Evolutionary conservation across 2,113 vertebrate species (phyloP), one percentile per base, ranked within the genome.

Genomic region (Gnathonemus echidnorhynchus): DNA sequence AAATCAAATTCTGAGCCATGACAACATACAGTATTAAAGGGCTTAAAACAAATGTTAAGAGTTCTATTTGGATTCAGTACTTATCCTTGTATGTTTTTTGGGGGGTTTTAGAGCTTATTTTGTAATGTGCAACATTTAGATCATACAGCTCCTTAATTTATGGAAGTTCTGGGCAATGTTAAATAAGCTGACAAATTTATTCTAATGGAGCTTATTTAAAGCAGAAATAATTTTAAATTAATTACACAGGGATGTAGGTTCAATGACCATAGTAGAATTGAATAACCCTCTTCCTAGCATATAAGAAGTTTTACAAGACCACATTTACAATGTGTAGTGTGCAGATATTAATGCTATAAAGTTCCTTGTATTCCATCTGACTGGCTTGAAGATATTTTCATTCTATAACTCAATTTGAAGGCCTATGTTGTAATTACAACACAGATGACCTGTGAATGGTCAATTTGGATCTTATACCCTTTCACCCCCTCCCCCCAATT

Each of bases 1-100:
- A 90, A 94, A 90, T 94, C 93, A 93, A 95, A 94, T 94, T 94
- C 91, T 93, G 89, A 95, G 94, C 88, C 90, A 91, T 92, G 92
- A 92, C 90, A 91, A 93, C 88, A 90, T 56, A 86, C 90, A 91
- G 90, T 90, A 87, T 91, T 94, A 85, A 92, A 90, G 88, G 93
- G 89, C 90, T 88, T 87, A 93, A 89, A 92, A 92, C 94, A 89
- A 94, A 92, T 92, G 90, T 93, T 95, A 42, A 91, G 86, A 93
- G 84, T 92, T 94, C 90, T 88, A 58, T 89, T 35, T 86, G 35
- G 74, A 88, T 90, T 92, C 93, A 84, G 52, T 77, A 89, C 90
- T 91, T 91, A 93, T 92, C 89, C 88, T 21, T 77, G 70, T 90
- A 74, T 87, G 91, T 92, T 89, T 88, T 85, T 89, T 90, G 19